Evolutionary conservation across 2,888 invertebrate species (phyloP).

Genomic region (Yponomeuta plumbellus): DNA sequence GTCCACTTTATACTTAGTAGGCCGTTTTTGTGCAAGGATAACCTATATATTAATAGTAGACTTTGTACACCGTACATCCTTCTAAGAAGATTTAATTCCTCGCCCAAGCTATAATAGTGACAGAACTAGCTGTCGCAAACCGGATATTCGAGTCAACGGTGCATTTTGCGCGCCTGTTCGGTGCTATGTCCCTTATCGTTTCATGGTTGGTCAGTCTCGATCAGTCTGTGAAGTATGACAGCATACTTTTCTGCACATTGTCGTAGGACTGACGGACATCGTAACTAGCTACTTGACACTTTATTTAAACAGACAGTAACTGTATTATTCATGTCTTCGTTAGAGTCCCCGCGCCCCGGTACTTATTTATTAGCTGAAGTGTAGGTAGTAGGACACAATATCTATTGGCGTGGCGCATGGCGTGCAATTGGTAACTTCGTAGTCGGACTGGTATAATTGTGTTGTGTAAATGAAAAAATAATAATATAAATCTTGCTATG

Average conservation of each 20-base stretch:
- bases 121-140: neutral
- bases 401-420: too few species aligned
- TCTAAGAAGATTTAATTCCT: neutral
- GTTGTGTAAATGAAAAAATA: too few species aligned
- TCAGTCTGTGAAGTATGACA: neutral
- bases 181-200: slow-evolving; percentile 7
- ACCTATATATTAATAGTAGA: neutral
- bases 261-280: neutral
- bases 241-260: neutral
- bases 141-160: slow-evolving; percentile 4
- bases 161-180: neutral
- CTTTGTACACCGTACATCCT: neutral
- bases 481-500: too few species aligned
- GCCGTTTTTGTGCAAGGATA: neutral
- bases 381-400: too few species aligned
- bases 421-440: too few species aligned
- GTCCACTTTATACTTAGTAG: too few species aligned
- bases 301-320: neutral
- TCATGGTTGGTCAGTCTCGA: slow-evolving; percentile 1
- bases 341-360: too few species aligned
- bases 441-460: too few species aligned
- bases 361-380: too few species aligned
- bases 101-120: neutral
- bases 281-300: neutral
- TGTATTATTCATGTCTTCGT: neutral